Percentiles rank a stretch among this genome's conserved stretches.
These are phyloP conservation scores for Bufo bufo DNA, from an alignment of 2,113 vertebrate species.

Conservation along the genomic window DNA sequence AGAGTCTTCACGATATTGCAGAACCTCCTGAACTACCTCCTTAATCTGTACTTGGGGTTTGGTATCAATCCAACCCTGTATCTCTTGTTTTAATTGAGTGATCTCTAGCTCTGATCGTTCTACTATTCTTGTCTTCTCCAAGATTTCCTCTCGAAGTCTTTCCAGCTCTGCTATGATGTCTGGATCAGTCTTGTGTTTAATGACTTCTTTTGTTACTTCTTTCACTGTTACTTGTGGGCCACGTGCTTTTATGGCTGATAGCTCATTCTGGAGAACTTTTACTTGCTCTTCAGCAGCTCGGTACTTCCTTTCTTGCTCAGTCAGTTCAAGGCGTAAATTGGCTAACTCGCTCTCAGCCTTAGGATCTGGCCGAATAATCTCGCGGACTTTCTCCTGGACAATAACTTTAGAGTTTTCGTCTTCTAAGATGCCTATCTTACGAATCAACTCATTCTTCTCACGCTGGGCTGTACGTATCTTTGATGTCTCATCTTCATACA, in stretches of 20 bases:
- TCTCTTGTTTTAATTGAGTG: constrained; percentile 89
- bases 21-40: constrained; percentile 91
- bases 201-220: constrained; percentile 94
- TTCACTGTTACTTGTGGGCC: constrained; percentile 90
- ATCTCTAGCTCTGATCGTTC: constrained; percentile 91
- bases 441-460: constrained; percentile 84
- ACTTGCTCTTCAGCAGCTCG: constrained; percentile 83
- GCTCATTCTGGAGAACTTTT: constrained; percentile 79
- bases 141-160: constrained; percentile 89
- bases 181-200: constrained; percentile 94
- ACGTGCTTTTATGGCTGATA: constrained; percentile 79
- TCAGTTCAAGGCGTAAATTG: constrained; percentile 89
- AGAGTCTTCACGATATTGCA: constrained; percentile 91
- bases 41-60: constrained; percentile 91
- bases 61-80: constrained; percentile 86
- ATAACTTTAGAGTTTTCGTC: constrained; percentile 89
- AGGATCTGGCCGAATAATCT: constrained; percentile 94
- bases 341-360: constrained; percentile 91
- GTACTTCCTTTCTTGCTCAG: constrained; percentile 88
- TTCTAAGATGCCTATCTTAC: constrained; percentile 86
- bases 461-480: constrained; percentile 78
- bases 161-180: constrained; percentile 88
- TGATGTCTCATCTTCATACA: constrained; percentile 86
- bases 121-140: constrained; percentile 86
- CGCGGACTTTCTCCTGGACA: constrained; percentile 91